phyloP scores from a whole-genome alignment of 2,888 invertebrate genomes.

The Ethmia dodecea region DNA sequence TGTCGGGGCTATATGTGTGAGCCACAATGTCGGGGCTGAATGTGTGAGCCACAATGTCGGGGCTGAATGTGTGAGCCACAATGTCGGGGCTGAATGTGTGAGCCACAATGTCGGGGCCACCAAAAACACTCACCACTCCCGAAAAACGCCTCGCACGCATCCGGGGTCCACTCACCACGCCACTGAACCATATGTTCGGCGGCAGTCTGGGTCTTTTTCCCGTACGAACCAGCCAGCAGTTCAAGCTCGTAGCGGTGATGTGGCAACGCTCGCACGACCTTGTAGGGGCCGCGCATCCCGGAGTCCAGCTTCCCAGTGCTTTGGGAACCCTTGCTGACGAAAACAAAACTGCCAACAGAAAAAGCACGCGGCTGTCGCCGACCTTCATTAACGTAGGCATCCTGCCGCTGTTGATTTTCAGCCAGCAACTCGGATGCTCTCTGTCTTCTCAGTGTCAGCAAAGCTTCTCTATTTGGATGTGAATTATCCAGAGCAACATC shows the following conservation, averaged over 20 bases:
- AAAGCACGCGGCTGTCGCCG: slow-evolving; percentile 3
- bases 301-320: slow-evolving; percentile 14
- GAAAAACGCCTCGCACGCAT: slow-evolving; percentile 7
- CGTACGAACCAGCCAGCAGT: slow-evolving; percentile 9
- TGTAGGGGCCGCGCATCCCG: slow-evolving; percentile 14
- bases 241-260: slow-evolving; percentile 10
- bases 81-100: no score
- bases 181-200: slow-evolving; percentile 16
- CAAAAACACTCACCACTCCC: no score
- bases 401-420: slow-evolving; percentile 6
- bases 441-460: slow-evolving; percentile 6
- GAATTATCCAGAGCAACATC: slow-evolving; percentile 1
- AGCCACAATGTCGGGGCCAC: no score
- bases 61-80: no score
- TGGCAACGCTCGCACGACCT: slow-evolving; percentile 3
- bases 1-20: no score
- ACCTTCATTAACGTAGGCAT: slow-evolving; percentile 8
- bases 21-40: no score
- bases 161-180: slow-evolving; percentile 11
- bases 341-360: background rate
- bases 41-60: no score
- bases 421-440: slow-evolving; percentile 1
- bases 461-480: slow-evolving; percentile 7
- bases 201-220: slow-evolving; percentile 12
- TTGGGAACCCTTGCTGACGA: no score